phyloP scores from a whole-genome alignment of 2,888 invertebrate species.

The Ophion obscuratus region DNA sequence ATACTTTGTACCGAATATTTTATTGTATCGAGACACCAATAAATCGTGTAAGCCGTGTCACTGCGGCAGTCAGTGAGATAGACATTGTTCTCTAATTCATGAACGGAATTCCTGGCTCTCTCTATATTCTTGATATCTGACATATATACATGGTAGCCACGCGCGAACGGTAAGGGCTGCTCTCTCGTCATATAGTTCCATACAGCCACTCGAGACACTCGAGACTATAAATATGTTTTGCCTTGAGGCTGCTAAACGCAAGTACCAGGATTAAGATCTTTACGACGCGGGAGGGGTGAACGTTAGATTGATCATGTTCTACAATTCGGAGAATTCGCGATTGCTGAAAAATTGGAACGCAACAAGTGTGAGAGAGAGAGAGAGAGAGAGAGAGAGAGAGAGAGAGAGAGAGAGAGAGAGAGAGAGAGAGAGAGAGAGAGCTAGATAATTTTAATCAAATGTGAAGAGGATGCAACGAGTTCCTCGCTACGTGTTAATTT shows the following conservation, averaged over 20 bases:
- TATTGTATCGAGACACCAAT: too few species aligned
- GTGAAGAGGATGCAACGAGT: constrained; percentile 49
- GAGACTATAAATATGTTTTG: constrained; percentile 68
- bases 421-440: not conserved
- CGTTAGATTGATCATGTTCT: constrained; percentile 48
- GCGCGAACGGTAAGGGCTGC: constrained; percentile 40
- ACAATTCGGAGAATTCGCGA: constrained; percentile 42
- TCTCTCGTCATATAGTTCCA: constrained; percentile 45
- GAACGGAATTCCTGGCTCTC: too few species aligned
- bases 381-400: not conserved
- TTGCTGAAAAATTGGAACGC: constrained; percentile 4
- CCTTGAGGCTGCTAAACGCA: constrained; percentile 59
- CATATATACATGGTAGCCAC: constrained; percentile 13
- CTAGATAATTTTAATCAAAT: constrained; percentile 36
- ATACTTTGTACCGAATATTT: too few species aligned
- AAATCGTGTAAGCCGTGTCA: too few species aligned
- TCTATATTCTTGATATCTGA: too few species aligned
- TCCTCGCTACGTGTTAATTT: constrained; percentile 22
- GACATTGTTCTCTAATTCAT: too few species aligned
- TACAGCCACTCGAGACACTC: constrained; percentile 62
- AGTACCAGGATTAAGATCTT: constrained; percentile 58
- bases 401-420: constrained; percentile 2
- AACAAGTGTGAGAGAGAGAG: constrained; percentile 5
- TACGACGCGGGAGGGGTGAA: constrained; percentile 35
- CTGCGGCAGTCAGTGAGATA: too few species aligned